Evolutionary conservation across 1,140 invertebrate species (phyloP), one percentile per base, ranked within the genome.

Genomic region (Ceratina australensis): DNA sequence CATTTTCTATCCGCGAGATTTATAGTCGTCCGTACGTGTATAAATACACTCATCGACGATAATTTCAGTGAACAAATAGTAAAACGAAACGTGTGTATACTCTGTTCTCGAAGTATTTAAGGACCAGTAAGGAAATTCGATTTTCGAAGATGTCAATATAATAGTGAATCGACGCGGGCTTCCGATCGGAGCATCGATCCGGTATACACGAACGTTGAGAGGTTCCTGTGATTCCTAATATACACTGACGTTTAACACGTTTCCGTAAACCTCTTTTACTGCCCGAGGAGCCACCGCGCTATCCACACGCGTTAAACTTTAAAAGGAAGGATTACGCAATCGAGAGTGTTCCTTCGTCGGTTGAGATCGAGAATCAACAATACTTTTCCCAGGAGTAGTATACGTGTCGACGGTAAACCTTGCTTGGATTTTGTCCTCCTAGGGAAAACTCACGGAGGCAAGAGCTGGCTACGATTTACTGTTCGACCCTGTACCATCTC

Each of bases 231-330:
- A 66, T 18, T 52, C 16, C 64, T 52, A 66, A 66, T 24, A 52
- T 50, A 50, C 15, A 3, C 47, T 12, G 22, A 24, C 22, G 47
- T 52, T 66, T 52, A 50, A 50, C 49, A 52, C 18, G 64, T 66
- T 66, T 49, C 64, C 42, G 42, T 66, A 66, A 66, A 50, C 49
- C 64, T 66, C 24, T 66, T 28, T 4, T 5, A 47, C 16, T 3
- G 47, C 22, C 15, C n/a, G 42, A 15, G 50, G 13, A 65, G 22
- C 42, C 33, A 65, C 42, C 33, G 42, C 22, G 20, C 56, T 7
- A 3, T 57, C 26, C 16, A 15, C 47, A n/a, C 20, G 22, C 47
- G 64, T 50, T 52, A 50, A 66, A 66, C 47, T 26, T 22, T 33
- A 54, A 52, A 52, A 66, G 33, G 33, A 66, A 26, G 3, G 7